Conservation (phyloP, 2,888 invertebrate genomes). For the Pedicia rivosa region DNA sequence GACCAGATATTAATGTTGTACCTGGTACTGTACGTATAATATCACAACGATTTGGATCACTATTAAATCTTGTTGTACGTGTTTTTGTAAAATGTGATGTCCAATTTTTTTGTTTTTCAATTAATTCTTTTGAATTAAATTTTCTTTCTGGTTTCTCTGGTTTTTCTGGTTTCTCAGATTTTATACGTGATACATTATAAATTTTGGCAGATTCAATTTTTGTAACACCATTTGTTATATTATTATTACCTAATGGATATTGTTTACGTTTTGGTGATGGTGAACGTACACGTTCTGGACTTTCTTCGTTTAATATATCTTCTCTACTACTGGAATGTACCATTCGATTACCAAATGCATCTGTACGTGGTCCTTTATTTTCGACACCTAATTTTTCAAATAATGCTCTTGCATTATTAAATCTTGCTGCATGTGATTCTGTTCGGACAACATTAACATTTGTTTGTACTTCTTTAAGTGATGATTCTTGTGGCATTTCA, state of each 20-base stretch:
- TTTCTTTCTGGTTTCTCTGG: constrained; percentile 73
- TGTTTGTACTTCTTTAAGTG: constrained; percentile 28
- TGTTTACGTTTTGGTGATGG: constrained; percentile 25
- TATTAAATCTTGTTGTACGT: constrained; percentile 42
- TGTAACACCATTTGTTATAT: constrained; percentile 31
- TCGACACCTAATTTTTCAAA: constrained; percentile 80
- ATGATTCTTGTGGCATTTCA: constrained; percentile 23
- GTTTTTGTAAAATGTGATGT: constrained; percentile 78
- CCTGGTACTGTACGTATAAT: constrained; percentile 34
- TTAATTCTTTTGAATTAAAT: constrained; percentile 68
- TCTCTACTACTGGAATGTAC: constrained; percentile 29
- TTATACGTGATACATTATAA: constrained; percentile 37
- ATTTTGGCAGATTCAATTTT: constrained; percentile 27
- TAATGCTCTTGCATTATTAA: constrained; percentile 79
- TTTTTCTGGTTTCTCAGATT: constrained; percentile 44
- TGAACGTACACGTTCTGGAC: constrained; percentile 29
- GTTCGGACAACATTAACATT: constrained; percentile 66
- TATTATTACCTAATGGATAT: constrained; percentile 25
- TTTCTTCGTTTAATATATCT: constrained; percentile 29
- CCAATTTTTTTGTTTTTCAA: constrained; percentile 85
- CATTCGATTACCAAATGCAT: constrained; percentile 23
- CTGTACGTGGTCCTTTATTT: constrained; percentile 32
- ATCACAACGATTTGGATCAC: constrained; percentile 42
- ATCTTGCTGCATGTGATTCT: constrained; percentile 78
- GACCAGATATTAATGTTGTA: constrained; percentile 33